Conservation (phyloP, 2,113 vertebrate species). For the Lampris megalopsis region DNA sequence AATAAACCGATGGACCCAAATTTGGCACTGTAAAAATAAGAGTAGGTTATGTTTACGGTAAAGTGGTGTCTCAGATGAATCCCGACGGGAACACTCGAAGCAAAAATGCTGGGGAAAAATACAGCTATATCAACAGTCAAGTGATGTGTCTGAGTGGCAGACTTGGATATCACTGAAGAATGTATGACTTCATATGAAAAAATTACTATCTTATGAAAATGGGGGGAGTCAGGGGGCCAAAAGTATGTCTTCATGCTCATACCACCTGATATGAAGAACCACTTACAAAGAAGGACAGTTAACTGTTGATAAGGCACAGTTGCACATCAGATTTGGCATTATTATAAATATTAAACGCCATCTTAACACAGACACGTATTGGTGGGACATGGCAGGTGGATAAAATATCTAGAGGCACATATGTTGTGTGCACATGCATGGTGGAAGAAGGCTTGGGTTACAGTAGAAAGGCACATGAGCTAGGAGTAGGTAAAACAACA, state of each 20-base stretch:
- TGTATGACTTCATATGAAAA: no score
- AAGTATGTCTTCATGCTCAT: background rate
- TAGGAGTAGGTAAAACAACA: slow-evolving; percentile 1
- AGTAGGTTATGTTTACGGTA: background rate
- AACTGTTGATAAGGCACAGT: background rate
- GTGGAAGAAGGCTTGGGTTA: no score
- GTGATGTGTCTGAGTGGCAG: background rate
- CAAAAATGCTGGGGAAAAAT: background rate
- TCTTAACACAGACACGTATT: background rate
- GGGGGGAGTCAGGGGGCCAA: background rate
- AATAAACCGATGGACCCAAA: slow-evolving; percentile 53
- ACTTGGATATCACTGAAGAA: no score
- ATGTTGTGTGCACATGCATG: no score
- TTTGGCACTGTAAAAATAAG: slow-evolving; percentile 47
- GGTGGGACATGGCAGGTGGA: no score
- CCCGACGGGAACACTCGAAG: background rate
- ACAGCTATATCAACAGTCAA: background rate
- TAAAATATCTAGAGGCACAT: no score
- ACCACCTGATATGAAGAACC: no score
- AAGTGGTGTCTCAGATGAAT: background rate
- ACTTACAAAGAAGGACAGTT: no score
- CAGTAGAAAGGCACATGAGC: background rate
- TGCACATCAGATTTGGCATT: background rate
- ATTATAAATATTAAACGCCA: slow-evolving; percentile 12
- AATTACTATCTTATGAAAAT: no score